Evolutionary conservation across 2,797 vertebrate genomes (phyloP).

Genomic region (Glyptemys insculpta): DNA sequence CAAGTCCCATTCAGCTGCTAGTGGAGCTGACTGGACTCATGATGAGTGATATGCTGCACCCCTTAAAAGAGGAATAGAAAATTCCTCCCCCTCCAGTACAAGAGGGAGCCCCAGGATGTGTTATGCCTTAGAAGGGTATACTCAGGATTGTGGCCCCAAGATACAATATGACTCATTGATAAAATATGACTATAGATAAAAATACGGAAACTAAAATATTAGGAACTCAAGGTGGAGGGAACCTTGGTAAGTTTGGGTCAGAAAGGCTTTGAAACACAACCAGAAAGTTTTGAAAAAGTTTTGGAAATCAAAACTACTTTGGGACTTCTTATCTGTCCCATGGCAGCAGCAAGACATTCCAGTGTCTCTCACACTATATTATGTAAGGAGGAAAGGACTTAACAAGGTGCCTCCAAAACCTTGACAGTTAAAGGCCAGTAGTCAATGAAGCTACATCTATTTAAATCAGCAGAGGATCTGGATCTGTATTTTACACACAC

Average conservation of each 20-base stretch:
- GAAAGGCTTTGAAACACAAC: background rate
- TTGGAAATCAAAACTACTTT: background rate
- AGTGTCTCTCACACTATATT: background rate
- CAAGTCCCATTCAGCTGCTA: background rate
- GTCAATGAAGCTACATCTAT: background rate
- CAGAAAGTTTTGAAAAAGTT: conserved; percentile 3
- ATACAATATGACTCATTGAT: background rate
- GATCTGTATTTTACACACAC: too few relatives aligned
- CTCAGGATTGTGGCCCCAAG: background rate
- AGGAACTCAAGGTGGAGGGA: background rate
- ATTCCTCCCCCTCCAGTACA: background rate
- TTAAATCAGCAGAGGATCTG: background rate
- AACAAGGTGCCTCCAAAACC: background rate
- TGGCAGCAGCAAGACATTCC: background rate
- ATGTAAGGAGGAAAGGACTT: background rate
- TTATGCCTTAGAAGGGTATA: background rate
- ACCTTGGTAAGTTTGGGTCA: background rate
- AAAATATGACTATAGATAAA: background rate
- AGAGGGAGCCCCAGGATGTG: background rate
- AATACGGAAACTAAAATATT: background rate
- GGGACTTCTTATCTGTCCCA: background rate
- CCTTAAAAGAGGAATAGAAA: background rate
- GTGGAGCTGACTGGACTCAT: background rate
- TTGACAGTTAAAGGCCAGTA: background rate
- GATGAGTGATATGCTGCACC: background rate